Evolutionary conservation across 2,113 vertebrate genomes (phyloP), one percentile per base, ranked within the genome.

Genomic region (Gadus macrocephalus): DNA sequence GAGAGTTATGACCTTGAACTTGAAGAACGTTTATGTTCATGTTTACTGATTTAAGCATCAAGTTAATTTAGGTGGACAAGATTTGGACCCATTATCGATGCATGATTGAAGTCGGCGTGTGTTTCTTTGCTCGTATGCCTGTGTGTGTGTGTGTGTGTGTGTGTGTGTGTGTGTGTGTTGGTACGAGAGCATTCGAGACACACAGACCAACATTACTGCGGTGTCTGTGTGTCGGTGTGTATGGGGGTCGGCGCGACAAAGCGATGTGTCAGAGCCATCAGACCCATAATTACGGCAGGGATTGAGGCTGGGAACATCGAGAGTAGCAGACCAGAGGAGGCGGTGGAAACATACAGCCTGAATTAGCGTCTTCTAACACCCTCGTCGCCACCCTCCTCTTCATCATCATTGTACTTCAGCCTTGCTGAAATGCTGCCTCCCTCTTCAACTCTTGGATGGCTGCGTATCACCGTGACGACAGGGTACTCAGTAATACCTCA

Each of bases 381-480:
- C 8, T 14, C 42, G 42, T 49, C 6, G 11, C 12, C 42, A 12
- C 12, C 42, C 8, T 49, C 42, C 8, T 12, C 38, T 42, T 11
- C 9, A 49, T 49, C 42, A 49, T 49, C 77, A 82, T 80, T 35
- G 31, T 35, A 80, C 77, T 75, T 56, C 84, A 74, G 80, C 62
- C 72, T 73, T 82, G 82, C 79, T 80, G 71, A 42, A 60, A 80
- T 75, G 68, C 80, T 83, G 86, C 67, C 72, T 80, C 74, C 70
- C 73, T 75, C 71, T 81, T 53, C 78, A 83, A 79, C 74, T 76
- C 72, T 74, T 85, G 70, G 28, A 71, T 58, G 74, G 66, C 62
- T 74, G 22, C 72, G 73, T 61, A 68, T 35, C 42, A 49, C 42
- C 8, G 11, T 49, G 42, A 49, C 42, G 42, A 49, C 42, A 49